Base-by-base conservation (phyloP, 1,140 invertebrate genomes). In the Euwallacea similis region DNA sequence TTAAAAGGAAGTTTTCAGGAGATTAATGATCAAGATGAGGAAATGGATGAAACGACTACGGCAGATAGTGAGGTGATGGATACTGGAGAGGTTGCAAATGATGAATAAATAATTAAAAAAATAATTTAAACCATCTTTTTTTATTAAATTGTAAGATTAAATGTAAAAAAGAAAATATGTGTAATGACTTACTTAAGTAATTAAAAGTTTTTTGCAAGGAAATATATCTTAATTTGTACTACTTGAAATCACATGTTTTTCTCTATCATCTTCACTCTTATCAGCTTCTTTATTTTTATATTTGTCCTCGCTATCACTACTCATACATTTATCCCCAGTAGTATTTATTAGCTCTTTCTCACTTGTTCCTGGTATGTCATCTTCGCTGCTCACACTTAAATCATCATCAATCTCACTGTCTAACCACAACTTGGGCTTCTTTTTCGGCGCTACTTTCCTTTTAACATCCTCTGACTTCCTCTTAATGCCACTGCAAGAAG, bases 391-490 rank as follows among this genome's bases (percentile, higher is more conserved):
- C n/a, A 65, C 55, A 63, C 21, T 46, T 41, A 50, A 62, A 54
- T 33, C 47, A 42, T 64, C 74, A 61, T 74, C 73, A 33, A 76
- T 42, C 59, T 72, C 74, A 16, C 73, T 74, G 44, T 76, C 76
- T 46, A 75, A 77, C 81, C 85, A 87, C 53, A 86, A 74, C 71
- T 86, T 87, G n/a, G 79, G 76, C 76, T 85, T 85, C 71, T 85
- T 85, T 66, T 83, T 85, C 11, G 78, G 80, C 54, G 82, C 82
- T 33, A 61, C 63, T 42, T 50, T 44, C 44, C 79, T 77, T 7
- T 80, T 76, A 33, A 2, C 21, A 44, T 81, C 76, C 2, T 81
- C 78, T 6, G 73, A 66, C 75, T 85, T 83, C 42, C 86, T 79
- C 75, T 87, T 88, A 0, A 75, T 63, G 16, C 76, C 77, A 53